Conservation (phyloP, 1,140 invertebrate species). For the Phenacoccus solenopsis region DNA sequence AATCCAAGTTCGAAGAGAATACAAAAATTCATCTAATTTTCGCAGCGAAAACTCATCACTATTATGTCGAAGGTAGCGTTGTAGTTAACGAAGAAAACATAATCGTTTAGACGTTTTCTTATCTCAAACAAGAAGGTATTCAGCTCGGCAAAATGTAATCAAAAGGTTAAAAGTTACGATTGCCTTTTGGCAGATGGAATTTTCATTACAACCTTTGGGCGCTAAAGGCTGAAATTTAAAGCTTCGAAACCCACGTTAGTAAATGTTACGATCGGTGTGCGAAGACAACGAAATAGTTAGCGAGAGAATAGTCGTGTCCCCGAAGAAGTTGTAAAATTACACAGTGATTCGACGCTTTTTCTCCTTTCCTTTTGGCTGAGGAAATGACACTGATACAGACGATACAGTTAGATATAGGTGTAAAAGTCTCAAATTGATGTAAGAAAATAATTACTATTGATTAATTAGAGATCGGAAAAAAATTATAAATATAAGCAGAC, state of each 20-base stretch:
- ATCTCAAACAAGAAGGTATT: neutral
- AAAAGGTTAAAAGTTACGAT: conserved; percentile 3
- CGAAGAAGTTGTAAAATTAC: neutral
- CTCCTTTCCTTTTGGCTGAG: too few relatives aligned
- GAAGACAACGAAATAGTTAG: neutral
- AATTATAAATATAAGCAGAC: too few relatives aligned
- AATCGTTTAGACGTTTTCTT: neutral
- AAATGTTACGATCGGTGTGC: conserved; percentile 1
- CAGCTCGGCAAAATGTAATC: neutral
- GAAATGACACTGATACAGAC: too few relatives aligned
- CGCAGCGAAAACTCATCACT: too few relatives aligned
- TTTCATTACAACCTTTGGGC: neutral
- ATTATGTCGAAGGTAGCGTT: too few relatives aligned
- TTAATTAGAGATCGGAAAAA: too few relatives aligned
- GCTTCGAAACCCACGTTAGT: neutral
- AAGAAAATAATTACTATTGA: too few relatives aligned
- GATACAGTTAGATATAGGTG: too few relatives aligned
- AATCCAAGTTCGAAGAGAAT: too few relatives aligned
- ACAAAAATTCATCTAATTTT: too few relatives aligned
- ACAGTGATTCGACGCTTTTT: neutral
- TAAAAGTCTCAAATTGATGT: too few relatives aligned
- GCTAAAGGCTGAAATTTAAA: neutral
- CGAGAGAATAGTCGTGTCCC: neutral
- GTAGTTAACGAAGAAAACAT: neutral
- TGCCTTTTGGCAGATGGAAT: conserved; percentile 1